phyloP scores from a whole-genome alignment of 2,888 invertebrate genomes.

The Phyllotreta striolata region DNA sequence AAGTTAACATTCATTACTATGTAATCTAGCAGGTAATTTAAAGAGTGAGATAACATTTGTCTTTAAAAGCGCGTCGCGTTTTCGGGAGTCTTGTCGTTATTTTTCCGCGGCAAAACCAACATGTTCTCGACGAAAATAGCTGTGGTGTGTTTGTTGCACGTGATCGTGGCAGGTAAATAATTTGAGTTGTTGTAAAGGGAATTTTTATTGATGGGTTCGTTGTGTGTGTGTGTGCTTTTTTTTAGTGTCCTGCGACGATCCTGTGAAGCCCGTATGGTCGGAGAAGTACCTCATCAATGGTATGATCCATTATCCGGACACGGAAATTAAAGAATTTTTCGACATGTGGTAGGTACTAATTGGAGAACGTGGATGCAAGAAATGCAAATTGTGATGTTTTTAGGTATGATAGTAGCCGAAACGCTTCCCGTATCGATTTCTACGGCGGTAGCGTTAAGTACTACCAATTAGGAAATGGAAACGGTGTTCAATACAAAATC shows the following conservation, averaged over 20 bases:
- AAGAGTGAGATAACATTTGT: too few relatives aligned
- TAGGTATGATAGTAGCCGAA: slow-evolving; percentile 76
- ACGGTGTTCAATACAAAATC: slow-evolving; percentile 80
- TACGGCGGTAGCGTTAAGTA: slow-evolving; percentile 96
- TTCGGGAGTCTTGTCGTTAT: too few relatives aligned
- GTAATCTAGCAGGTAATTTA: too few relatives aligned
- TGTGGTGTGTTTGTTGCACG: too few relatives aligned
- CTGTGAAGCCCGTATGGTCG: slow-evolving; percentile 7
- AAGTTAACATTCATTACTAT: too few relatives aligned
- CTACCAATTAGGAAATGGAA: slow-evolving; percentile 76
- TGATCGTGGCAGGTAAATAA: too few relatives aligned
- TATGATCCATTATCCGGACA: slow-evolving; percentile 11
- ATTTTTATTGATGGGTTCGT: background rate
- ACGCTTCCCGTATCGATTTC: slow-evolving; percentile 90
- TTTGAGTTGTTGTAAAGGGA: too few relatives aligned
- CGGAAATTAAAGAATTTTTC: slow-evolving; percentile 23
- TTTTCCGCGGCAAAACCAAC: too few relatives aligned
- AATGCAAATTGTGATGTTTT: slow-evolving; percentile 2
- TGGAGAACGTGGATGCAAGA: too few relatives aligned
- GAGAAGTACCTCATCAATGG: background rate
- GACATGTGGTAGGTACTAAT: slow-evolving; percentile 13
- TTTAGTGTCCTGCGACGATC: slow-evolving; percentile 7
- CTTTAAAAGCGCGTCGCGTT: too few relatives aligned
- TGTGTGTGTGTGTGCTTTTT: background rate
- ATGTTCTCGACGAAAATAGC: too few relatives aligned